phyloP scores from a whole-genome alignment of 1,140 invertebrate genomes.

The Meloidogyne chitwoodi region DNA sequence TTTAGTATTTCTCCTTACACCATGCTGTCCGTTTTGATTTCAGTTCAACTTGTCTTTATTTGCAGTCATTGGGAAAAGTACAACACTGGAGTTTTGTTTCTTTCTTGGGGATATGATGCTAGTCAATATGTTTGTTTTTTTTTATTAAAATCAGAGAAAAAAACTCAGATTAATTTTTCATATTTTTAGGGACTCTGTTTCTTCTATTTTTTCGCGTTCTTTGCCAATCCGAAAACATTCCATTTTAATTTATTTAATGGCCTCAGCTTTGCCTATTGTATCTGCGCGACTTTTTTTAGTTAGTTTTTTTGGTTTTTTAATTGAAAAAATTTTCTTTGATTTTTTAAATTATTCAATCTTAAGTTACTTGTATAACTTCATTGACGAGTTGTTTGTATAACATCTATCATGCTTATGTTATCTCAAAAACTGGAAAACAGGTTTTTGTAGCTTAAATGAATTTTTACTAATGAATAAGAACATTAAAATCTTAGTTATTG shows the following conservation, averaged over 20 bases:
- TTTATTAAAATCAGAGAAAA: too few relatives aligned
- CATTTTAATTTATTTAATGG: slow-evolving; percentile 46
- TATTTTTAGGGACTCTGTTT: slow-evolving; percentile 48
- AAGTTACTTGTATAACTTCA: slow-evolving; percentile 50
- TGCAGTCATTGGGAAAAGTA: slow-evolving; percentile 67
- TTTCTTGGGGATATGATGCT: slow-evolving; percentile 66
- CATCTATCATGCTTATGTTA: slow-evolving; percentile 47
- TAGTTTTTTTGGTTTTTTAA: not conserved
- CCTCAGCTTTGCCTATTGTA: slow-evolving; percentile 45
- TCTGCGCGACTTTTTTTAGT: slow-evolving; percentile 52
- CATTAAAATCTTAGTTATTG: slow-evolving; percentile 47
- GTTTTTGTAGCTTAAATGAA: too few relatives aligned
- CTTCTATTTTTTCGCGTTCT: slow-evolving; percentile 52
- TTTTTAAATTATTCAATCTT: not conserved
- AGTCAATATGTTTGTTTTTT: slow-evolving; percentile 62
- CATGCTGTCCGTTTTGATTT: slow-evolving; percentile 60
- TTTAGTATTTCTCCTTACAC: slow-evolving; percentile 60
- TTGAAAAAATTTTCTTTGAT: not conserved
- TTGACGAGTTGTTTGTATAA: slow-evolving; percentile 55
- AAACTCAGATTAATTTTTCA: not conserved
- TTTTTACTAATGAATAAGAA: too few relatives aligned
- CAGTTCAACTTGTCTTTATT: slow-evolving; percentile 63
- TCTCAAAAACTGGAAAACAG: slow-evolving; percentile 56
- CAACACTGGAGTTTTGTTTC: slow-evolving; percentile 64
- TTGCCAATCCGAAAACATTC: slow-evolving; percentile 47